These are phyloP conservation scores for Anolis apletophallus DNA, from an alignment of 2,797 vertebrate genomes.

Conservation along the genomic window DNA sequence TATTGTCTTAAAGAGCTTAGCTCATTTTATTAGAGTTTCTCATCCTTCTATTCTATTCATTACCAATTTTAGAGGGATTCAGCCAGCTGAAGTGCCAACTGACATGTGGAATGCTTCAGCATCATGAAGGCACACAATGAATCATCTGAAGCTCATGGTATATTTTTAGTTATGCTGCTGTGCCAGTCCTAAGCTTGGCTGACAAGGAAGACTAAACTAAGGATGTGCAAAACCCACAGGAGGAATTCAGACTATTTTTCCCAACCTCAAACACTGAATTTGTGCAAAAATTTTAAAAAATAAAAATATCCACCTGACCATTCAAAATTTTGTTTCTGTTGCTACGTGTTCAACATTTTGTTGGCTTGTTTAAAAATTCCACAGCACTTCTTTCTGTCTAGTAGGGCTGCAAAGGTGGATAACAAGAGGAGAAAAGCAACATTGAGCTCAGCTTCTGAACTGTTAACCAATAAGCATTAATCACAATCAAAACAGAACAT, in stretches of 20 bases:
- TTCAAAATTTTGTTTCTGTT: conserved; percentile 7
- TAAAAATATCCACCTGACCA: not conserved
- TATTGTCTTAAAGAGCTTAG: not conserved
- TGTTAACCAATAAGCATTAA: not conserved
- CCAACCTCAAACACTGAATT: not conserved
- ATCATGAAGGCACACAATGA: conserved; percentile 18
- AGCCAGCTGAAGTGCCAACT: not conserved
- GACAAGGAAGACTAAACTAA: conserved; percentile 43
- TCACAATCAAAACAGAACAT: not conserved
- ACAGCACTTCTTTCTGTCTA: not conserved
- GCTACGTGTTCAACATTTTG: not conserved
- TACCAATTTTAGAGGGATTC: not conserved
- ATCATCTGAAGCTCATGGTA: not conserved
- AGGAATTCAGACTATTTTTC: conserved; percentile 15
- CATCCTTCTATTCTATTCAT: not conserved
- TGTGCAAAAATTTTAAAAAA: no score
- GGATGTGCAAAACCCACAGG: conserved; percentile 34
- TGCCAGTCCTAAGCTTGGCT: conserved; percentile 33
- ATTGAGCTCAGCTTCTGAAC: not conserved
- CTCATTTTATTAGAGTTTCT: not conserved
- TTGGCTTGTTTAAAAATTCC: not conserved
- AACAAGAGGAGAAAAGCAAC: not conserved
- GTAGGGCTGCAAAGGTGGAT: no score
- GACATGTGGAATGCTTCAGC: not conserved
- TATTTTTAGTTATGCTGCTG: conserved; percentile 24